A percentile compares a stretch with the other conserved stretches of the same genome.
These are phyloP conservation scores for Echinops telfairi DNA, from an alignment of 2,113 vertebrate genomes.

Conservation along the genomic window DNA sequence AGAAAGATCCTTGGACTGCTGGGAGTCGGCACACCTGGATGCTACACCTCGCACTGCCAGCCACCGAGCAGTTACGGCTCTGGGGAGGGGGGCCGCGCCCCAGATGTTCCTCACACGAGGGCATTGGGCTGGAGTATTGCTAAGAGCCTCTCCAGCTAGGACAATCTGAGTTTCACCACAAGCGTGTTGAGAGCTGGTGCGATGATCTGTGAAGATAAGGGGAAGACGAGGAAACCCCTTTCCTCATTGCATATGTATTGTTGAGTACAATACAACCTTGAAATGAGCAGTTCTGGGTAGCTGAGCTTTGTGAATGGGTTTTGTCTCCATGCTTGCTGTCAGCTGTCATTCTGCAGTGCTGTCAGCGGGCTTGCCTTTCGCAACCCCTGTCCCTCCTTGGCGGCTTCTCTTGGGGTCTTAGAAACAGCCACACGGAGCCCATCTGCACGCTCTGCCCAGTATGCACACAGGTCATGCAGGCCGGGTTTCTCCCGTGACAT, in stretches of 20 bases:
- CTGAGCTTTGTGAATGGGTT: slow-evolving; percentile 81
- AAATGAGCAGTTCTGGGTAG: slow-evolving; percentile 82
- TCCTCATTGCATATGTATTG: slow-evolving; percentile 82
- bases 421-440: slow-evolving; percentile 17
- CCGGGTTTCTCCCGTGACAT: neutral
- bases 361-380: slow-evolving; percentile 62
- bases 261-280: slow-evolving; percentile 76
- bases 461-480: neutral
- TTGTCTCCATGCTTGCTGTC: slow-evolving; percentile 77
- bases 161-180: slow-evolving; percentile 47
- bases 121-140: slow-evolving; percentile 43
- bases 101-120: slow-evolving; percentile 49
- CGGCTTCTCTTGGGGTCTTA: slow-evolving; percentile 66
- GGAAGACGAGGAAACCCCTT: slow-evolving; percentile 45
- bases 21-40: neutral
- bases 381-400: slow-evolving; percentile 63
- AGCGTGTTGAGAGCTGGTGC: slow-evolving; percentile 61
- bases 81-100: slow-evolving; percentile 13
- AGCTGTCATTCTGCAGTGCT: slow-evolving; percentile 75
- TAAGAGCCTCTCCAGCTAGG: slow-evolving; percentile 45
- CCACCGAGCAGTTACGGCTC: neutral
- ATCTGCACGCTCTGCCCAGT: slow-evolving; percentile 21
- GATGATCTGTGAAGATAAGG: slow-evolving; percentile 68
- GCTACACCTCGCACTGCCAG: neutral
- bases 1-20: neutral